These are phyloP conservation scores for Polypterus bichir DNA, from an alignment of 2,113 vertebrate species.

Conservation along the genomic window DNA sequence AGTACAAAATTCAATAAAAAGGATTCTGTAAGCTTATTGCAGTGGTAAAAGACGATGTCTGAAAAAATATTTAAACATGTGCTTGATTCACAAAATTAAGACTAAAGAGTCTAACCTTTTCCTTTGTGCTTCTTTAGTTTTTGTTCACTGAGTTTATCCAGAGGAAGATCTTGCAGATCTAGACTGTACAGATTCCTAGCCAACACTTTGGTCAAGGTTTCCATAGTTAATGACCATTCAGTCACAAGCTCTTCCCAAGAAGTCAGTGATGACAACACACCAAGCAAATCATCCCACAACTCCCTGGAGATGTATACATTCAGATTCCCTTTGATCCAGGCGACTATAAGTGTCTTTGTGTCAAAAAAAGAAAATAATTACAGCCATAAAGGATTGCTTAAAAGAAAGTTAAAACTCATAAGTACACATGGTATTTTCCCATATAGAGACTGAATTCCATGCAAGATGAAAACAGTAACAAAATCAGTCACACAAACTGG, in stretches of 20 bases:
- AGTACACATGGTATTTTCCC: slow-evolving; percentile 19
- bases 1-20: no score
- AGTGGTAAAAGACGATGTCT: no score
- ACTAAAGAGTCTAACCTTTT: slow-evolving; percentile 61
- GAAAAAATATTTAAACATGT: no score
- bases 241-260: slow-evolving; percentile 96
- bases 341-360: slow-evolving; percentile 88
- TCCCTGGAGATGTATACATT: slow-evolving; percentile 95
- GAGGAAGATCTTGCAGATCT: slow-evolving; percentile 82
- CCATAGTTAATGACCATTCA: slow-evolving; percentile 98
- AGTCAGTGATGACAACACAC: slow-evolving; percentile 85
- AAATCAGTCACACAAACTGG: no score
- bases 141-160: slow-evolving; percentile 96
- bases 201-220: slow-evolving; percentile 95
- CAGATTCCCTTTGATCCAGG: slow-evolving; percentile 96
- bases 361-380: slow-evolving; percentile 17
- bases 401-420: slow-evolving; percentile 16
- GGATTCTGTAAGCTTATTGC: no score
- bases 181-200: slow-evolving; percentile 90
- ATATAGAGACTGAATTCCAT: not conserved
- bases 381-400: slow-evolving; percentile 9
- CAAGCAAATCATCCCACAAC: slow-evolving; percentile 90
- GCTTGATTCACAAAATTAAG: no score
- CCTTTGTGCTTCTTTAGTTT: slow-evolving; percentile 98
- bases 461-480: not conserved